These are phyloP conservation scores for Psix sp. DNA, from an alignment of 1,140 invertebrate species.

Conservation along the genomic window DNA sequence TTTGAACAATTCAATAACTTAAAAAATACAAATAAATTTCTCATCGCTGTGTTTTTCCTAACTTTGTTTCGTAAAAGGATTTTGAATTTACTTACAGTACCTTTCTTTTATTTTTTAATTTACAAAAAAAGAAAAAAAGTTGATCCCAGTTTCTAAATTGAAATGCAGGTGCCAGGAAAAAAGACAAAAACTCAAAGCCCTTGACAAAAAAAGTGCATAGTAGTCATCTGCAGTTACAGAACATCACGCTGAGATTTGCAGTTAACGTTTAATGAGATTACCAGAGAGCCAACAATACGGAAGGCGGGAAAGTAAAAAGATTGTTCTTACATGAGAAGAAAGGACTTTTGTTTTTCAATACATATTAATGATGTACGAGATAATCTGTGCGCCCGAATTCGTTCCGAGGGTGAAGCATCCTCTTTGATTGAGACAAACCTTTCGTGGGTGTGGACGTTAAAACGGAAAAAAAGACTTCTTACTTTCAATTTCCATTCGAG, in stretches of 20 bases:
- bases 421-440: slow-evolving; percentile 1
- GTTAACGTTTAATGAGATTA: slow-evolving; percentile 69
- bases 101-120: too few species aligned
- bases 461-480: background rate
- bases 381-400: slow-evolving; percentile 32
- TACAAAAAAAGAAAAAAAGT: too few species aligned
- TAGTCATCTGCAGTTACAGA: slow-evolving; percentile 35
- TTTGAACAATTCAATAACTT: too few species aligned
- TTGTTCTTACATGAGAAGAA: slow-evolving; percentile 37
- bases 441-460: background rate
- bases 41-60: too few species aligned
- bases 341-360: slow-evolving; percentile 60
- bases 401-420: slow-evolving; percentile 15
- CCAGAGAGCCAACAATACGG: slow-evolving; percentile 26
- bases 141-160: background rate
- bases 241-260: slow-evolving; percentile 64
- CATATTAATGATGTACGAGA: slow-evolving; percentile 54
- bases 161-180: background rate
- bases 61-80: too few species aligned
- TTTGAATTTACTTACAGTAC: too few species aligned
- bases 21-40: too few species aligned
- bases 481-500: background rate
- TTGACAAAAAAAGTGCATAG: slow-evolving; percentile 6
- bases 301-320: slow-evolving; percentile 38
- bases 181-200: too few species aligned